Conservation (phyloP, 35 echinoderm and acorn worm genomes). For the Lytechinus pictus region DNA sequence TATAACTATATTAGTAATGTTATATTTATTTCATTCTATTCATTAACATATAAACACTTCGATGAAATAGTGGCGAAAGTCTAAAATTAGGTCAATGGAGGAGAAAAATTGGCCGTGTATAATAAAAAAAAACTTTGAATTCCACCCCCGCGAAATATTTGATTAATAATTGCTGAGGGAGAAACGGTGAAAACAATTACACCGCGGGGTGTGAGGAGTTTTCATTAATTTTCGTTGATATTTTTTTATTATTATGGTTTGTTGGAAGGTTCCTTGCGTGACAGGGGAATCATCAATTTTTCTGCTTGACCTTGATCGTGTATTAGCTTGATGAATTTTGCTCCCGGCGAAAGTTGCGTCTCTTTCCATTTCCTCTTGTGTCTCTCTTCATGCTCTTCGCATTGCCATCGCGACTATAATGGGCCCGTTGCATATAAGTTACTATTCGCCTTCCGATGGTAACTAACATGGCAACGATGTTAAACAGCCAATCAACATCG, state of each 20-base stretch:
- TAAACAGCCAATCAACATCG: neutral
- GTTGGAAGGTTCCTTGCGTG: neutral
- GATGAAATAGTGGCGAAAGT: no score
- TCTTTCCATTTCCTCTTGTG: neutral
- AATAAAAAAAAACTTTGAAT: neutral
- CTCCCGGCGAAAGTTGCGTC: neutral
- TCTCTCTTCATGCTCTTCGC: neutral
- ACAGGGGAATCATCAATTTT: neutral
- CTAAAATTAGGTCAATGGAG: no score
- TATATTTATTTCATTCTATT: no score
- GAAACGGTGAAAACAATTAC: neutral
- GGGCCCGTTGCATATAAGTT: neutral
- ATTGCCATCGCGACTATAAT: neutral
- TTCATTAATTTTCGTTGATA: neutral
- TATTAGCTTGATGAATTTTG: conserved; percentile 1
- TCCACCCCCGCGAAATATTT: neutral
- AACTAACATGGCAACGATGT: neutral
- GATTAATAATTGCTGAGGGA: neutral
- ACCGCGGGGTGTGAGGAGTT: neutral
- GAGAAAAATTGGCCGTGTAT: no score
- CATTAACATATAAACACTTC: no score
- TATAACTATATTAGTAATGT: no score
- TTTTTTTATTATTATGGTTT: neutral
- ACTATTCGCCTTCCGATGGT: neutral
- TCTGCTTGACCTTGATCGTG: neutral